Percentiles rank a stretch among this genome's conserved stretches.
phyloP scores from a whole-genome alignment of 2,113 vertebrate species.

The Craseonycteris thonglongyai region DNA sequence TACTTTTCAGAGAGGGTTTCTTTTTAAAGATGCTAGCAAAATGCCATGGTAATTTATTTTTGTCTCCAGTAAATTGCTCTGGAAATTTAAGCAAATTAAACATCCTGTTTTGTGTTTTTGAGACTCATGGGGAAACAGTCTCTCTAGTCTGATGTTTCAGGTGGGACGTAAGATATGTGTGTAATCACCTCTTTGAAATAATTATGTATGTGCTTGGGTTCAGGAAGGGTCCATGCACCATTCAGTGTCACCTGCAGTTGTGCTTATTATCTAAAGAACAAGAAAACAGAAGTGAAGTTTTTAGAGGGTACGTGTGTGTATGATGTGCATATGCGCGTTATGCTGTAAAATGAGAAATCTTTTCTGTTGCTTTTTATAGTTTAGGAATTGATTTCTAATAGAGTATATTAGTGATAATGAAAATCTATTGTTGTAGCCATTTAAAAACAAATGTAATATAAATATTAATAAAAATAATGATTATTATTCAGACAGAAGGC shows the following conservation, averaged over 20 bases:
- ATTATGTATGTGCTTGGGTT: background rate
- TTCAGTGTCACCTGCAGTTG: background rate
- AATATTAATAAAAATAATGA: background rate
- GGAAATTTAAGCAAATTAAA: conserved; percentile 69
- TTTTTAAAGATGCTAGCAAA: conserved; percentile 60
- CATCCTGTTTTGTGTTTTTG: conserved; percentile 65
- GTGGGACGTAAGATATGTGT: conserved; percentile 12
- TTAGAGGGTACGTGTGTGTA: background rate
- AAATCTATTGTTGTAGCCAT: background rate
- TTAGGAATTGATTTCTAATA: background rate
- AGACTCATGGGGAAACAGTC: conserved; percentile 50
- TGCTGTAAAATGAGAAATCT: background rate
- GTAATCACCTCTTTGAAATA: conserved; percentile 35
- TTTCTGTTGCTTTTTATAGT: conserved; percentile 2
- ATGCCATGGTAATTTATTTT: conserved; percentile 65
- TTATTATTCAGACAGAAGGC: background rate
- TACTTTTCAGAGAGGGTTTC: conserved; percentile 46
- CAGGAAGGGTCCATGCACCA: too few species aligned
- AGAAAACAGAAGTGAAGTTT: background rate
- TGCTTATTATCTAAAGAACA: background rate
- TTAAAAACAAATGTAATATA: conserved; percentile 25
- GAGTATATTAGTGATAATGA: background rate
- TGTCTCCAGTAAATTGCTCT: conserved; percentile 61
- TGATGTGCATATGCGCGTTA: background rate
- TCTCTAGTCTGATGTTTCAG: conserved; percentile 40